phyloP scores from a whole-genome alignment of 2,888 invertebrate genomes.

The Ferrisia virgata region DNA sequence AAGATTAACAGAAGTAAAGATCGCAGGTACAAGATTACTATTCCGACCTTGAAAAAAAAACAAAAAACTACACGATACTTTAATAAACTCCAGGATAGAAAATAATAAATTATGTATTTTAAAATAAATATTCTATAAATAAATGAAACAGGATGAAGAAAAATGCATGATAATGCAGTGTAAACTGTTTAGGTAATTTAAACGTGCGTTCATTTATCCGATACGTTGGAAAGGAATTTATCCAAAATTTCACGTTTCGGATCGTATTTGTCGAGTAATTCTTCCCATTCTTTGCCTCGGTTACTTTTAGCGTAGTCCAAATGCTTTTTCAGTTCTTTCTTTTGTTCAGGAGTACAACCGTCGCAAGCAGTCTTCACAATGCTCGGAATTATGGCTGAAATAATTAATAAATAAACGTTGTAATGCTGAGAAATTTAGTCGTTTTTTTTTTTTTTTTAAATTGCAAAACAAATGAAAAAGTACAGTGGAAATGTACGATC shows the following conservation, averaged over 20 bases:
- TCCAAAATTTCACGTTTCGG: constrained; percentile 42
- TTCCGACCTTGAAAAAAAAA: background rate
- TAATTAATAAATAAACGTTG: too few relatives aligned
- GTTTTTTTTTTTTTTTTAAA: too few relatives aligned
- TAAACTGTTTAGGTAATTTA: background rate
- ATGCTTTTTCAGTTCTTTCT: constrained; percentile 38
- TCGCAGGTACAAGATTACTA: background rate
- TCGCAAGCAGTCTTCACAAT: constrained; percentile 44
- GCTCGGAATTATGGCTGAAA: constrained; percentile 43
- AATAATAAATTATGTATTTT: background rate
- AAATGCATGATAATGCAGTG: background rate
- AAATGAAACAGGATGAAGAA: background rate
- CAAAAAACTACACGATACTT: too few relatives aligned
- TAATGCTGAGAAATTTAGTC: background rate
- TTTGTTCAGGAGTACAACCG: constrained; percentile 44
- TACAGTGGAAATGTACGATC: too few relatives aligned
- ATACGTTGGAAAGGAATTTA: constrained; percentile 25
- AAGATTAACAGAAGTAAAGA: background rate
- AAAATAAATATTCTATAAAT: background rate
- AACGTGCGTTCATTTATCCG: background rate
- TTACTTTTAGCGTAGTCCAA: constrained; percentile 32
- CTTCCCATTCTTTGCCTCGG: constrained; percentile 44
- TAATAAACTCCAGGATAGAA: background rate
- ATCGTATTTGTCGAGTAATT: constrained; percentile 44
- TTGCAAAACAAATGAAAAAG: too few relatives aligned